Base-by-base conservation (phyloP, 2,113 vertebrate species). In the Stigmatopora argus region DNA sequence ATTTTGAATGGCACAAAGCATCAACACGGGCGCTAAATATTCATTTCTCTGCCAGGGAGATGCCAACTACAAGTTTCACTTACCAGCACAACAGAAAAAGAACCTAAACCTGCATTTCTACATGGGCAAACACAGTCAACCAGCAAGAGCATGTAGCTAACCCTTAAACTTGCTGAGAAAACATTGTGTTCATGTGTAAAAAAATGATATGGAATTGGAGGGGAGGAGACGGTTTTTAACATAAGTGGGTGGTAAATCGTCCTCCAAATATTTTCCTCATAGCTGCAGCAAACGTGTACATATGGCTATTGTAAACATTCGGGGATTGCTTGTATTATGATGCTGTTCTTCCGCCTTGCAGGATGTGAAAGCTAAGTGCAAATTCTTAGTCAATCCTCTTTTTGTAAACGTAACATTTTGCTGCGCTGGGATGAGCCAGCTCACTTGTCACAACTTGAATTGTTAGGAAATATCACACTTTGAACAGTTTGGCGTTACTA, bases 1-100 rank as follows among this genome's bases (percentile, higher is more conserved):
- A 73, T 68, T 75, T 78, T 44, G 57, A 71, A 60, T 59, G 51
- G 67, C 23, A 66, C 46, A 2, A 57, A 68, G 69, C 65, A 45
- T 65, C 69, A 51, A 11, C 35, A 67, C 18, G 58, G 62, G 46
- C 7, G 48, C 46, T 15, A 47, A 49, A 35, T 34, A 47, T 12
- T 34, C 23, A 13, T 0, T 23, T 65, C 64, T 35, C 55, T 58
- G 34, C 31, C 56, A 38, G 17, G 7, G 8, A 38, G 34, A n/a
- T 18, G 7, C 35, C 56, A 35, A 31, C 35, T 60, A 9, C 17
- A 18, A 58, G 34, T 31, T 3, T 58, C 56, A 38, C 44, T 18
- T 23, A 45, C 19, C 59, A 45, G 41, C 6, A 10, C n/a, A 17
- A 60, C 35, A 4, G 4, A 10, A 60, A 17, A 60, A 61, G 38